Base-by-base conservation (phyloP, 2,113 vertebrate species). In the Aphelocoma coerulescens region DNA sequence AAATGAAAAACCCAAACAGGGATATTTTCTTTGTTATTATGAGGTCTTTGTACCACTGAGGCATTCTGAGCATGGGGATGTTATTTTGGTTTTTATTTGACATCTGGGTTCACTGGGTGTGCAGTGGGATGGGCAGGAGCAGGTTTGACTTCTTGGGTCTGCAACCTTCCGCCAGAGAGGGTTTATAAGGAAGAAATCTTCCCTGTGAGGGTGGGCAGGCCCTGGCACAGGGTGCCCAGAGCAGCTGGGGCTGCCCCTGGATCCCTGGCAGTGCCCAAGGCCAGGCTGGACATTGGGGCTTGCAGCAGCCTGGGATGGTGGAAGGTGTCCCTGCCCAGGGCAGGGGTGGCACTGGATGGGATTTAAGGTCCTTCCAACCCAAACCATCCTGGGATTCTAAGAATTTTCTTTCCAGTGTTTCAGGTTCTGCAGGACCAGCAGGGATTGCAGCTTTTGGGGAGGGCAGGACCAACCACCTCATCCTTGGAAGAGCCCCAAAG, bases 341-440 rank as follows among this genome's bases (percentile, higher is more conserved):
- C 27, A 13, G 51, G 20, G n/a, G 13, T 13, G 27, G 18, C 2
- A 3, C 10, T 35, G 54, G 27, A 0, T 8, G 44, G 15, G 33
- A 0, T 68, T 44, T 52, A 0, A 1, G 5, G 4, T 27, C 54
- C 11, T 21, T 4, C 55, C 44, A 20, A 2, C 44, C 16, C 62
- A 59, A 51, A 21, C 1, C 30, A 2, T 1, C 16, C 33, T 16
- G 33, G 0, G 10, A 62, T n/a, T 46, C 12, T 7, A 1, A 6
- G 33, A 13, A 11, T 69, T 74, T 72, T 39, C 33, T 39, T 65
- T 10, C 20, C n/a, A 2, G 12, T 15, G 32, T 32, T 44, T 17
- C 12, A 10, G 52, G 59, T 27, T 7, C 59, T 46, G 55, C 48
- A 76, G 71, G 65, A 24, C 10, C 48, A 44, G 58, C 44, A 79